These are phyloP conservation scores for Megaptera novaeangliae DNA, from an alignment of 2,113 vertebrate genomes.

Conservation along the genomic window DNA sequence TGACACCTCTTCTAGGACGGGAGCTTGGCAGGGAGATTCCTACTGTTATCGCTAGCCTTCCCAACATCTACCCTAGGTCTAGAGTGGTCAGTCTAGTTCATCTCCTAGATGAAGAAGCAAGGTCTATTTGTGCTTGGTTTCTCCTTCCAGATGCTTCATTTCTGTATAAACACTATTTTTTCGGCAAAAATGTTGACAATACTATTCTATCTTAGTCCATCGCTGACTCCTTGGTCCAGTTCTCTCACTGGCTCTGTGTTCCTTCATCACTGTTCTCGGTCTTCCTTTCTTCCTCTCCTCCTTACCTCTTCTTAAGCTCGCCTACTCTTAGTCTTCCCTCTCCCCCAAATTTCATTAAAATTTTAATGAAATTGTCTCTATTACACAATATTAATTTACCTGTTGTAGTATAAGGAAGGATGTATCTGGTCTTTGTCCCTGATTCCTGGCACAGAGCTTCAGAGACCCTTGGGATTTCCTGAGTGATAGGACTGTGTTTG, in stretches of 20 bases:
- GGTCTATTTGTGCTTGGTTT: not conserved
- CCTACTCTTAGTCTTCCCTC: not conserved
- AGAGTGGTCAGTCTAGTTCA: not conserved
- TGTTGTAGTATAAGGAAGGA: not conserved
- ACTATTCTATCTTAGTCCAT: not conserved
- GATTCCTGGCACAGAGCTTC: not conserved
- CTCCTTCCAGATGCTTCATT: not conserved
- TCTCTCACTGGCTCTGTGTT: not conserved
- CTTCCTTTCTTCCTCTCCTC: not conserved
- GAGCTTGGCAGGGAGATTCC: not conserved
- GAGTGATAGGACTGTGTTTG: not conserved
- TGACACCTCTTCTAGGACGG: not conserved
- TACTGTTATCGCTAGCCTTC: not conserved
- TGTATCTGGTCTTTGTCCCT: not conserved
- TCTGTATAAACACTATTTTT: not conserved
- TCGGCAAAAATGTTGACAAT: not conserved
- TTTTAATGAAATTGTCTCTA: not conserved
- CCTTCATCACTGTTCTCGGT: not conserved
- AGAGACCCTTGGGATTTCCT: not conserved
- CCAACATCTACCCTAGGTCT: not conserved
- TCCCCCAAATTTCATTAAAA: not conserved
- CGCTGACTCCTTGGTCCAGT: not conserved
- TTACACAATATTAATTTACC: not conserved
- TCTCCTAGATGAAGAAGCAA: not conserved
- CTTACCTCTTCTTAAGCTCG: not conserved